Base-by-base conservation (phyloP, 2,888 invertebrate genomes). In the Tetheella fluctuosa region DNA sequence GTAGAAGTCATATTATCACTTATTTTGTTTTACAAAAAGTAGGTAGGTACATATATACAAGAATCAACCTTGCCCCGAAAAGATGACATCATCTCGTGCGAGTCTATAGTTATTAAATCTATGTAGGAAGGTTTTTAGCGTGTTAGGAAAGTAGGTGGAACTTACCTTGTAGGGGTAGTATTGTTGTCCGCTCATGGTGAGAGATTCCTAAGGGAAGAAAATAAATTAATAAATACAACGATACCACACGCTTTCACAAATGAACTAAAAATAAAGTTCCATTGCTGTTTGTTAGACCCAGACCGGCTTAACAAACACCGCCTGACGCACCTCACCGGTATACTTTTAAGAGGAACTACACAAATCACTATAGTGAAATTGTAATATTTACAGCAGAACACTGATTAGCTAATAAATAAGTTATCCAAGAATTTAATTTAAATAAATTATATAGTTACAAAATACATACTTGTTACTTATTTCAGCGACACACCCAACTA, bases 91-190 rank as follows among this genome's bases (percentile, higher is more conserved):
- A 91, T 86, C 85, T 74, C 81, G 77, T 78, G 81, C 85, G 86
- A 88, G 86, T 83, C 82, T 79, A 86, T 85, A 84, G 69, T 72
- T 69, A 39, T 39, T 59, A 59, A 25, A 59, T 63, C 60, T 64
- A 71, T 68, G 65, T 70, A 69, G 66, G 68, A 60, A 66, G 64
- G 67, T 64, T 72, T 75, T 30, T 54, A n/a, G 30, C 17, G 17
- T 13, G 5, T 28, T 34, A 23, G 23, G n/a, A n/a, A n/a, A n/a
- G 86, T 86, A 86, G 84, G 85, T 81, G 80, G 78, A 72, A 83
- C 94, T 95, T 89, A 97, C 97, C 95, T 97, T 97, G 95, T 96
- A 97, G 81, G 97, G 97, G 91, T 97, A 97, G 91, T 97, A 97
- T 91, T 97, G 96, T 81, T 96, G 96, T 85, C 96, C 95, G 89